Percentiles rank a stretch among this genome's conserved stretches.
Evolutionary conservation across 2,797 vertebrate genomes (phyloP).

Genomic region (Eleutherodactylus coqui): DNA sequence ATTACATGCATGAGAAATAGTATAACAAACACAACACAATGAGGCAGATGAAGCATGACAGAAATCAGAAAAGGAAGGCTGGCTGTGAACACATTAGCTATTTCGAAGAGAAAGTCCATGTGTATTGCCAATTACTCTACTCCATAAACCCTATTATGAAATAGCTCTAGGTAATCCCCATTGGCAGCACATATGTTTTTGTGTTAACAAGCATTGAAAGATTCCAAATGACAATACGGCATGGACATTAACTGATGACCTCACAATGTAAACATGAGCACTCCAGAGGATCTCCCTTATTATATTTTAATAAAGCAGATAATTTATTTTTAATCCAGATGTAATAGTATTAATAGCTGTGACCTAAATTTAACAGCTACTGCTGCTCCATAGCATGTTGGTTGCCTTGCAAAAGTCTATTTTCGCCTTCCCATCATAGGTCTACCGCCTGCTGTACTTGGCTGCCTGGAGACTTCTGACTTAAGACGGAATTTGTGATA

Average conservation of each 20-base stretch:
- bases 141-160: constrained; percentile 64
- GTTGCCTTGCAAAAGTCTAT: neutral
- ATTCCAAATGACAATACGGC: constrained; percentile 30
- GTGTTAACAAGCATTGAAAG: constrained; percentile 46
- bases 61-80: constrained; percentile 11
- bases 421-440: neutral
- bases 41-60: constrained; percentile 56
- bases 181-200: constrained; percentile 54
- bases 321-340: neutral
- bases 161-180: constrained; percentile 50
- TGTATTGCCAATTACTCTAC: constrained; percentile 67
- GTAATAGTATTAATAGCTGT: neutral
- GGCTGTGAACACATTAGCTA: constrained; percentile 56
- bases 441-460: neutral
- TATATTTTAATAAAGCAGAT: neutral
- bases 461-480: neutral
- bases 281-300: neutral
- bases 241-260: constrained; percentile 20
- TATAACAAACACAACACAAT: constrained; percentile 52
- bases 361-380: neutral
- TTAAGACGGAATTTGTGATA: neutral
- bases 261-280: neutral
- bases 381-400: neutral
- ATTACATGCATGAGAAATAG: constrained; percentile 56
- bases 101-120: constrained; percentile 64